Conservation (phyloP, 1,140 invertebrate species). For the Armadillidium nasatum region DNA sequence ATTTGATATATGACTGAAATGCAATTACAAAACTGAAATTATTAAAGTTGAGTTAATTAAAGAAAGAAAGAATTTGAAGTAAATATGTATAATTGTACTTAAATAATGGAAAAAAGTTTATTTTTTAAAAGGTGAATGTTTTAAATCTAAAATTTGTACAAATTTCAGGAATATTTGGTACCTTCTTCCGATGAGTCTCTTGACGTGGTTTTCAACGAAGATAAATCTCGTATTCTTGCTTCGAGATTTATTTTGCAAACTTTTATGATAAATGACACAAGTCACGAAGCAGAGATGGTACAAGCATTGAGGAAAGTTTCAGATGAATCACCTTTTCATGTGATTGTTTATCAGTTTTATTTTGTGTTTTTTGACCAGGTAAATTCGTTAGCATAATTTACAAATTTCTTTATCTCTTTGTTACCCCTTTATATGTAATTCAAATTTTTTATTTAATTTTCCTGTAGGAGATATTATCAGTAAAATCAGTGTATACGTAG, state of each 20-base stretch:
- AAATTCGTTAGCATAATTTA: slow-evolving; percentile 18
- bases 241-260: slow-evolving; percentile 86
- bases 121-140: too few species aligned
- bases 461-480: too few species aligned
- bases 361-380: slow-evolving; percentile 92
- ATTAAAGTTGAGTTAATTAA: too few species aligned
- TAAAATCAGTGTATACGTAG: too few species aligned
- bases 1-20: too few species aligned
- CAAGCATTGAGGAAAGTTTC: slow-evolving; percentile 71
- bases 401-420: background rate
- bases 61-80: too few species aligned
- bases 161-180: background rate
- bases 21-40: too few species aligned
- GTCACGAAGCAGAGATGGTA: slow-evolving; percentile 87
- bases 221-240: slow-evolving; percentile 67
- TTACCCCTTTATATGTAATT: too few species aligned
- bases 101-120: too few species aligned
- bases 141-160: too few species aligned
- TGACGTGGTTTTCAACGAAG: slow-evolving; percentile 78
- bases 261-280: slow-evolving; percentile 80
- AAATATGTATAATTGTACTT: too few species aligned
- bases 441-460: too few species aligned
- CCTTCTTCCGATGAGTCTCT: background rate
- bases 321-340: slow-evolving; percentile 69
- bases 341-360: slow-evolving; percentile 88